These are phyloP conservation scores for Herpailurus yagouaroundi DNA, from an alignment of 2,113 vertebrate genomes.

Conservation along the genomic window DNA sequence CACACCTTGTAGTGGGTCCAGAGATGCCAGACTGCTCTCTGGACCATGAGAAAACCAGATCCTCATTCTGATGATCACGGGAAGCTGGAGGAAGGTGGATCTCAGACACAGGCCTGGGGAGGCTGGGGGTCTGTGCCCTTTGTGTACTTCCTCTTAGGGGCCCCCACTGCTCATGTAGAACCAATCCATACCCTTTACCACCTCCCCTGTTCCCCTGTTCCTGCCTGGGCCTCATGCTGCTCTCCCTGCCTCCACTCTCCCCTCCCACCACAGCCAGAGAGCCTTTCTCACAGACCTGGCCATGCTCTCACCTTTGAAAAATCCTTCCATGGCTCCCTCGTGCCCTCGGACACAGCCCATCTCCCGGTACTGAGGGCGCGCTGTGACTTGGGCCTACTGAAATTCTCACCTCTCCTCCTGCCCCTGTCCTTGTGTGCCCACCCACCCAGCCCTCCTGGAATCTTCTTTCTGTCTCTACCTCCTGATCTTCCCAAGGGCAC, in stretches of 20 bases:
- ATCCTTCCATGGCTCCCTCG: neutral
- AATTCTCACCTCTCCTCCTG: neutral
- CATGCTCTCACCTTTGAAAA: neutral
- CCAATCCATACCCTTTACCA: neutral
- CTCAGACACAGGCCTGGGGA: neutral
- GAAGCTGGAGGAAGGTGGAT: neutral
- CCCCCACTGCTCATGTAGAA: neutral
- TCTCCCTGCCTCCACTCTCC: neutral
- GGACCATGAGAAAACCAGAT: neutral
- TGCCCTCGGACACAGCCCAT: neutral
- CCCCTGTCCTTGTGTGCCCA: no score
- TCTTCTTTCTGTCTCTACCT: neutral
- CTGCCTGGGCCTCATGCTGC: neutral
- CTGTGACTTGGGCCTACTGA: neutral
- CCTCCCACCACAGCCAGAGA: neutral
- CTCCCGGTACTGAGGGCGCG: neutral
- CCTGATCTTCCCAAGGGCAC: neutral
- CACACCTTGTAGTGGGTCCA: no score
- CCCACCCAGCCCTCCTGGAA: rapidly evolving
- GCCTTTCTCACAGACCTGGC: neutral
- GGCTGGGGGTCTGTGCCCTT: neutral
- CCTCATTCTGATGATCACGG: rapidly evolving
- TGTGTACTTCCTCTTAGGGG: neutral
- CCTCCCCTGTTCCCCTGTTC: neutral
- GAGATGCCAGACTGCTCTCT: neutral